Base-by-base conservation (phyloP, 2,113 vertebrate species). In the Thunnus maccoyii region DNA sequence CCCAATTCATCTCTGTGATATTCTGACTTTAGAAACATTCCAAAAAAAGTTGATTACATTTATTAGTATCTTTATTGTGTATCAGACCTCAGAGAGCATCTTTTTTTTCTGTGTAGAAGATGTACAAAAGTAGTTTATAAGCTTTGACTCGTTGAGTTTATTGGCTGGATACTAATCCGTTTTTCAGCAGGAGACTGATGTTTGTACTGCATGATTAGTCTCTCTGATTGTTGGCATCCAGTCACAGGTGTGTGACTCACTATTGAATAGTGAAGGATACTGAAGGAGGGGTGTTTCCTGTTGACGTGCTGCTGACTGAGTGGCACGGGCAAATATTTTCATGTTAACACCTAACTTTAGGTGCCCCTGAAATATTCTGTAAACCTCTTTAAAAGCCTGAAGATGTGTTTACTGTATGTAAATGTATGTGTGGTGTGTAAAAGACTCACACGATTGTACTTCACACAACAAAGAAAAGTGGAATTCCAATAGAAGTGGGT, bases 401-500 rank as follows among this genome's bases (percentile, higher is more conserved):
- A 27, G 27, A 18, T 13, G 47, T 50, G 17, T 30, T 3, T 5
- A 52, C 32, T 52, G 48, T 36, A 36, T 66, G 22, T 47, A 18
- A 11, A 27, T 64, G 54, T 25, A 50, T 56, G 22, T 61, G 11
- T 6, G 18, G 20, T 60, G 44, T 36, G 27, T 41, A 41, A 41
- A 41, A 10, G 48, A 14, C 16, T 25, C 11, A n/a, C 51, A 32
- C 16, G 65, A 36, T 68, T 68, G 48, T 27, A 20, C 65, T 80
- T 62, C 20, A 55, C 15, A 48, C 56, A 65, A 81, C 76, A 91
- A 86, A 81, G 65, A 47, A 78, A 82, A 85, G 44, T 70, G 52
- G 80, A 71, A 79, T 80, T 82, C 61, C 30, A 56, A 51, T 3
- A 66, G 18, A 93, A 93, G 61, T 90, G 27, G 91, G 91, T 92